phyloP scores from a whole-genome alignment of 2,113 vertebrate genomes.

The Proterorhinus semilunaris region DNA sequence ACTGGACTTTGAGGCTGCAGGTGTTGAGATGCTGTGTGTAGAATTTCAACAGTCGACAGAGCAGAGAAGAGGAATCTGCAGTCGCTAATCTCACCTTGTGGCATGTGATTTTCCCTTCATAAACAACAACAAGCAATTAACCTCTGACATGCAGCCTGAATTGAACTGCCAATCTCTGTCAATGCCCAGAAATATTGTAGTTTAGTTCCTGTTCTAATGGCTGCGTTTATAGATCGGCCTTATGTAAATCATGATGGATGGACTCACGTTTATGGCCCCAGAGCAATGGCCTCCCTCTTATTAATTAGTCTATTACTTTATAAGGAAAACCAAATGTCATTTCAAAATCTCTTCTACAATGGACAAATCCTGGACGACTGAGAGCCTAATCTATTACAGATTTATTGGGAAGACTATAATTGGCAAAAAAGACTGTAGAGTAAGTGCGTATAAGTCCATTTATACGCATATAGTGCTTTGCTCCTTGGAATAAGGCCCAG shows the following conservation, averaged over 20 bases:
- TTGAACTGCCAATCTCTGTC: conserved; percentile 51
- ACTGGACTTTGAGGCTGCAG: conserved; percentile 6
- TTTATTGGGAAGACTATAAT: not conserved
- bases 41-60: conserved; percentile 29
- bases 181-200: conserved; percentile 45
- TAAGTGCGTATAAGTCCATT: too few relatives aligned
- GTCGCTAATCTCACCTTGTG: conserved; percentile 37
- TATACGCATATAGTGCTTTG: too few relatives aligned
- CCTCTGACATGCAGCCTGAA: conserved; percentile 51
- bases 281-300: conserved; percentile 19
- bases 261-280: conserved; percentile 29
- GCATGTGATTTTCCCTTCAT: conserved; percentile 43
- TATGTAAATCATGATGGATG: conserved; percentile 50
- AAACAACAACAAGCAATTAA: conserved; percentile 63
- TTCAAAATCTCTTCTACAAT: too few relatives aligned
- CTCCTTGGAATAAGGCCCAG: too few relatives aligned
- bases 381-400: too few relatives aligned
- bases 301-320: conserved; percentile 28
- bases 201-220: conserved; percentile 50
- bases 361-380: too few relatives aligned
- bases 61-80: conserved; percentile 24
- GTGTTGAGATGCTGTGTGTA: conserved; percentile 12
- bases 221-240: conserved; percentile 23
- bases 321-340: not conserved
- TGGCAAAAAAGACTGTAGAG: not conserved